These are phyloP conservation scores for Listrodromus nycthemerus DNA, from an alignment of 2,888 invertebrate genomes.

Conservation along the genomic window DNA sequence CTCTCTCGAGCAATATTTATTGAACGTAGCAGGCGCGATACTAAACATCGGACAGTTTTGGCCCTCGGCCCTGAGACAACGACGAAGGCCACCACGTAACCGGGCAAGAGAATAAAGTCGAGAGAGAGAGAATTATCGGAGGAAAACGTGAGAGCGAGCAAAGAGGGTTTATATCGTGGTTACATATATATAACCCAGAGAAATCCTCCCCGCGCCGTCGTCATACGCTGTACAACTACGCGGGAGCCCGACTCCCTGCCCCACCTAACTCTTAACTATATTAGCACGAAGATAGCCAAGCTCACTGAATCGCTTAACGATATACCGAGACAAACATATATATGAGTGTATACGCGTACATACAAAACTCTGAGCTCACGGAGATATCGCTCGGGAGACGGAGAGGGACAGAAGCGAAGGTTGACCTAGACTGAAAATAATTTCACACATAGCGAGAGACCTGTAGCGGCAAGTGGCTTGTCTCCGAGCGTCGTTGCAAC, in stretches of 20 bases:
- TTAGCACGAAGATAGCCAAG: conserved; percentile 66
- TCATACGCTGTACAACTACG: conserved; percentile 39
- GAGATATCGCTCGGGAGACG: conserved; percentile 42
- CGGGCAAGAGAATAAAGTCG: conserved; percentile 48
- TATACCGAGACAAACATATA: conserved; percentile 37
- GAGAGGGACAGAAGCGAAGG: conserved; percentile 75
- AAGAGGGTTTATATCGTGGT: background rate
- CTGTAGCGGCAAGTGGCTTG: conserved; percentile 18
- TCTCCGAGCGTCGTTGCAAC: conserved; percentile 4
- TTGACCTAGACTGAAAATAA: conserved; percentile 83
- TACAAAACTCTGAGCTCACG: conserved; percentile 16
- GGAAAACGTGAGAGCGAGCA: conserved; percentile 32
- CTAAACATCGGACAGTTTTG: conserved; percentile 77
- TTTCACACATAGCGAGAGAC: conserved; percentile 74
- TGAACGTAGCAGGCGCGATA: conserved; percentile 74
- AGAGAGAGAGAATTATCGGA: conserved; percentile 32
- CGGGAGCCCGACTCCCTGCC: conserved; percentile 39
- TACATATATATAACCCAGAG: conserved; percentile 13
- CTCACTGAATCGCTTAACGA: conserved; percentile 33
- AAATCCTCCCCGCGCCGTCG: conserved; percentile 4
- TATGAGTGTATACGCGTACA: conserved; percentile 12
- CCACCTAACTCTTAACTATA: conserved; percentile 74
- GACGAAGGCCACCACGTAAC: conserved; percentile 78
- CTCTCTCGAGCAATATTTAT: conserved; percentile 72
- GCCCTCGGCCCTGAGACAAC: conserved; percentile 79